These are phyloP conservation scores for Cottus gobio DNA, from an alignment of 2,113 vertebrate species.

Conservation along the genomic window DNA sequence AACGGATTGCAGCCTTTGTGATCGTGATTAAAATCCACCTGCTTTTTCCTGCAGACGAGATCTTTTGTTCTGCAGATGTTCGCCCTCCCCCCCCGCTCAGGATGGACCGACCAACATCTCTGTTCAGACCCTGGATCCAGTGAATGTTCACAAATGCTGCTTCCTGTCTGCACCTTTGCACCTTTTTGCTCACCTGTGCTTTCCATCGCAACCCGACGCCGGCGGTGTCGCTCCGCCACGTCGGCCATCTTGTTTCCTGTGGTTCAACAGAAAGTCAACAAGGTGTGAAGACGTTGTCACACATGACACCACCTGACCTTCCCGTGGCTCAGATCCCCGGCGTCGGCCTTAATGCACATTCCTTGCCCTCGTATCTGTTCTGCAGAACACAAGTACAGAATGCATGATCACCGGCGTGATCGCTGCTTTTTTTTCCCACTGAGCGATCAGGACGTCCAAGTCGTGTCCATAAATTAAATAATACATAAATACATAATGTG, in stretches of 20 bases:
- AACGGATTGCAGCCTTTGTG: neutral
- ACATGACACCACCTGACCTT: slow-evolving; percentile 14
- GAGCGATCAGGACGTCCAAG: neutral
- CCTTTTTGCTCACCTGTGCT: neutral
- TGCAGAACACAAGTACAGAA: too few species aligned
- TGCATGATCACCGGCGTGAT: neutral
- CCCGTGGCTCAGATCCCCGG: neutral
- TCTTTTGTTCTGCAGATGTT: slow-evolving; percentile 27
- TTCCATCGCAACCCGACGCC: neutral
- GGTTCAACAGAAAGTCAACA: neutral
- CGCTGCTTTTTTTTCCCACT: too few species aligned
- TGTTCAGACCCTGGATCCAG: neutral
- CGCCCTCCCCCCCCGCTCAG: too few species aligned
- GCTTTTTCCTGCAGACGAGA: neutral
- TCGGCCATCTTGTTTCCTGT: neutral
- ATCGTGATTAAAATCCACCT: neutral
- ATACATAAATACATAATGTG: neutral
- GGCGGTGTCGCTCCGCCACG: neutral
- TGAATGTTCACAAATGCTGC: slow-evolving; percentile 4
- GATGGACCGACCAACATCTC: neutral
- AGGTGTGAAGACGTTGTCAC: slow-evolving; percentile 22
- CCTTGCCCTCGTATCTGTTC: neutral
- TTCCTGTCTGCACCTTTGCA: slow-evolving; percentile 31
- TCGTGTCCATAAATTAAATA: too few species aligned
- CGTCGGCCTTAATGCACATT: neutral